Evolutionary conservation across 1,140 invertebrate genomes (phyloP).

Genomic region (Ooceraea biroi): DNA sequence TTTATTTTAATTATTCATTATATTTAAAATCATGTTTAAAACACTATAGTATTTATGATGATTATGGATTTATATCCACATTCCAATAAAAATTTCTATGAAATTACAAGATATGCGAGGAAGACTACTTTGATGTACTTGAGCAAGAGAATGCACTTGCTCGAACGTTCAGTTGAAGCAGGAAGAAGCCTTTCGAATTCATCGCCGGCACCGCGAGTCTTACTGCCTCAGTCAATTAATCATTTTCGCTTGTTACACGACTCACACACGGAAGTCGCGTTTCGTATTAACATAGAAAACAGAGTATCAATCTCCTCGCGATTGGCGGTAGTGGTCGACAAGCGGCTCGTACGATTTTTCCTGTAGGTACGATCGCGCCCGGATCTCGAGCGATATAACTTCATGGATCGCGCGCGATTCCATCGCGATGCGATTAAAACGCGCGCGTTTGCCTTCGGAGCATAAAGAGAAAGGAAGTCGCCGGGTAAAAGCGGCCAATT

Average conservation of each 20-base stretch:
- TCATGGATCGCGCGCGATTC: conserved; percentile 53
- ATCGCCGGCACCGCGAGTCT: background rate
- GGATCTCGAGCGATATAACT: conserved; percentile 4
- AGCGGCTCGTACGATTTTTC: conserved; percentile 35
- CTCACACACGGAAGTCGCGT: background rate
- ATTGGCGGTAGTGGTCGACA: conserved; percentile 23
- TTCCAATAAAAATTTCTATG: background rate
- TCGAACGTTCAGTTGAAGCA: conserved; percentile 1
- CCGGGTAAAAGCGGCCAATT: conserved; percentile 56
- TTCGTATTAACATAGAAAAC: conserved; percentile 23
- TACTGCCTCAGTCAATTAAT: conserved; percentile 43
- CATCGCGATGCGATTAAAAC: conserved; percentile 49
- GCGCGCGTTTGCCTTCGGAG: conserved; percentile 36
- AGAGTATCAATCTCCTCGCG: conserved; percentile 40
- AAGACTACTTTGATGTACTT: background rate
- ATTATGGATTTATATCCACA: no score
- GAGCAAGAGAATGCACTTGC: background rate
- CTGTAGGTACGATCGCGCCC: background rate
- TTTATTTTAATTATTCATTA: background rate
- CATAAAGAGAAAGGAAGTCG: conserved; percentile 57
- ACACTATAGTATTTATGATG: no score
- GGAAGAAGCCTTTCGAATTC: conserved; percentile 37
- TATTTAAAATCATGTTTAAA: no score
- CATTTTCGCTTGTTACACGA: conserved; percentile 34
- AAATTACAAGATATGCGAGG: background rate